A percentile compares a stretch with the other conserved stretches of the same genome.
phyloP scores from a whole-genome alignment of 2,797 vertebrate genomes.

The Fistularia commersonii region DNA sequence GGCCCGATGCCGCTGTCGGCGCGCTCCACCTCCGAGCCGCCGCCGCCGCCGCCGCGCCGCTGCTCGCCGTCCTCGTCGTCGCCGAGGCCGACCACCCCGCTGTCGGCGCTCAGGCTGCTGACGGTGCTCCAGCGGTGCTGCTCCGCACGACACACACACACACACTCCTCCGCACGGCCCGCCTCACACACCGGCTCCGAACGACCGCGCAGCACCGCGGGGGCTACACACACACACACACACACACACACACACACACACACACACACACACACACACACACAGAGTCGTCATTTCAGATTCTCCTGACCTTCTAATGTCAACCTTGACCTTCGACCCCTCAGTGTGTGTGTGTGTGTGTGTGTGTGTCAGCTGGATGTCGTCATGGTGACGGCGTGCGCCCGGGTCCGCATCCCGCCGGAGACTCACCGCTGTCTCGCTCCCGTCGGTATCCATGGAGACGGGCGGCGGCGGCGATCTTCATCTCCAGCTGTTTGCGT shows the following conservation, averaged over 20 bases:
- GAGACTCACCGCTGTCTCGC: slow-evolving; percentile 68
- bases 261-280: too few species aligned
- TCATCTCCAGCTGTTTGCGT: slow-evolving; percentile 91
- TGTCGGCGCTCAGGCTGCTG: slow-evolving; percentile 90
- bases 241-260: too few species aligned
- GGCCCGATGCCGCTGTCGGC: slow-evolving; percentile 87
- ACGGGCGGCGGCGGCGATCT: slow-evolving; percentile 83
- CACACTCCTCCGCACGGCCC: slow-evolving; percentile 50
- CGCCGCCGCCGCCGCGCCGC: slow-evolving; percentile 44
- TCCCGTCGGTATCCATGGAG: slow-evolving; percentile 82
- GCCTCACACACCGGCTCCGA: slow-evolving; percentile 74
- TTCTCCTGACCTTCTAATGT: too few species aligned
- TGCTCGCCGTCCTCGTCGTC: slow-evolving; percentile 77
- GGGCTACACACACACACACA: slow-evolving; percentile 52
- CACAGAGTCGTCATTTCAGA: too few species aligned
- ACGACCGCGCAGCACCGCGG: slow-evolving; percentile 64
- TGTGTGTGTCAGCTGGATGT: too few species aligned
- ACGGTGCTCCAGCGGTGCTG: slow-evolving; percentile 90
- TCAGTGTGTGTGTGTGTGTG: too few species aligned
- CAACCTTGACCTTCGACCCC: too few species aligned
- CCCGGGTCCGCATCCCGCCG: too few species aligned
- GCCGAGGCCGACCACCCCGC: slow-evolving; percentile 83
- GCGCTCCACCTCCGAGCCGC: slow-evolving; percentile 78
- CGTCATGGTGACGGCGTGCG: too few species aligned
- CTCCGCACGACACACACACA: slow-evolving; percentile 67